Evolutionary conservation across 1,140 invertebrate species (phyloP), one percentile per base, ranked within the genome.

Genomic region (Brachionus plicatilis): DNA sequence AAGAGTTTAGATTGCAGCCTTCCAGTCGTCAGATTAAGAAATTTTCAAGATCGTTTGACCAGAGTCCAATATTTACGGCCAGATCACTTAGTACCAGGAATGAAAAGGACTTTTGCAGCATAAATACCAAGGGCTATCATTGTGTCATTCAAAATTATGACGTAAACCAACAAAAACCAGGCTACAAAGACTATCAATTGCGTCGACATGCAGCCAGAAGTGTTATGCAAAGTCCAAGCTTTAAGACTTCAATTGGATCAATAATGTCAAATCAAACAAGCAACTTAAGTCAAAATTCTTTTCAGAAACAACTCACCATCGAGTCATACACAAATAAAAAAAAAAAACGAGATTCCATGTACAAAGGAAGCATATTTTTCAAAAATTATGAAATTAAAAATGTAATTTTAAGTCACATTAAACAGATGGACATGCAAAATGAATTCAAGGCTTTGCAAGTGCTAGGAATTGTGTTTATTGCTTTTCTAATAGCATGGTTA

Each of bases 381-480:
- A 41, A 43, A 43, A 72, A 72, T 43, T 72, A 72, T 72, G 68
- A 72, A 20, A 72, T 72, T 43, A 76, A 50, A 76, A 76, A 50
- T 50, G 45, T 76, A 2, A 76, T 82, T 65, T n/a, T 45, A 43
- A 47, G 24, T 24, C 79, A 82, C n/a, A 65, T 82, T 11, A 65
- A 60, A 41, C 79, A 82, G 45, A 83, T 60, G 24, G 82, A 83
- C 24, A 72, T 45, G 60, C 47, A 68, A 68, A 83, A 47, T 56
- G 82, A 83, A 20, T n/a, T 68, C 24, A 68, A 68, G 20, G 82
- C 82, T 5, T 37, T 83, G 20, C 29, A 68, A 56, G 82, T 83
- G 2, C 41, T 83, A 1, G 82, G 82, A 3, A 83, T 83, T 53
- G 82, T 83, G 12, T 83, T 83, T 70, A 70, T 83, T 37, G 82